Base-by-base conservation (phyloP, 2,113 vertebrate species). In the Urocitellus parryii region DNA sequence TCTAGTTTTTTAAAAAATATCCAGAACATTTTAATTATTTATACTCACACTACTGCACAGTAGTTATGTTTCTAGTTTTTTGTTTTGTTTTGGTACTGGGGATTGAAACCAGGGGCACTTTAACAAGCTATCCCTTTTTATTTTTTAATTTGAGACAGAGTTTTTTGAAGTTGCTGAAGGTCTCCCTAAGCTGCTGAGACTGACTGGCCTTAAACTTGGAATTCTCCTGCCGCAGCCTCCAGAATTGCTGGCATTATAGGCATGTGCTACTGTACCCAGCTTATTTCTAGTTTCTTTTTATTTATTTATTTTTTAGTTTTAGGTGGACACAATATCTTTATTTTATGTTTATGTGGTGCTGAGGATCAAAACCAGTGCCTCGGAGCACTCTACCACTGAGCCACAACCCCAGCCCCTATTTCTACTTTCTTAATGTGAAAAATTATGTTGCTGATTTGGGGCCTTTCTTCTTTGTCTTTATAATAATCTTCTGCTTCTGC, bases 341-440 rank as follows among this genome's bases (percentile, higher is more conserved):
- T 45, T 45, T 45, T 45, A 45, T 8, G 8, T 45, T 45, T 45
- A 45, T 45, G 45, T 45, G 45, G 8, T 45, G 45, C 45, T 45
- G 45, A 45, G 45, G 45, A 45, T 45, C 45, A 45, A 45, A 45
- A 45, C 45, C 45, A 45, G 45, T 9, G 45, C 45, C 45, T 45
- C 45, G 45, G 45, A 45, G 45, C 45, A 45, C 8, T 45, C 45
- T 45, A 45, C 45, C 45, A 45, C 45, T 45, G 45, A 45, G 45
- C 45, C 45, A 45, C 45, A 45, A 45, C 45, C 45, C 45, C 45
- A 45, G 45, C 0, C 45, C 45, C 45, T 39, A 11, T 34, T 42
- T 58, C 84, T 90, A 81, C 27, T 76, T 67, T 77, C 45, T 85
- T 92, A 84, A 77, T 58, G 45, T 67, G 13, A 18, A 84, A 92